phyloP scores from a whole-genome alignment of 2,797 vertebrate species.

The Pipistrellus kuhlii region DNA sequence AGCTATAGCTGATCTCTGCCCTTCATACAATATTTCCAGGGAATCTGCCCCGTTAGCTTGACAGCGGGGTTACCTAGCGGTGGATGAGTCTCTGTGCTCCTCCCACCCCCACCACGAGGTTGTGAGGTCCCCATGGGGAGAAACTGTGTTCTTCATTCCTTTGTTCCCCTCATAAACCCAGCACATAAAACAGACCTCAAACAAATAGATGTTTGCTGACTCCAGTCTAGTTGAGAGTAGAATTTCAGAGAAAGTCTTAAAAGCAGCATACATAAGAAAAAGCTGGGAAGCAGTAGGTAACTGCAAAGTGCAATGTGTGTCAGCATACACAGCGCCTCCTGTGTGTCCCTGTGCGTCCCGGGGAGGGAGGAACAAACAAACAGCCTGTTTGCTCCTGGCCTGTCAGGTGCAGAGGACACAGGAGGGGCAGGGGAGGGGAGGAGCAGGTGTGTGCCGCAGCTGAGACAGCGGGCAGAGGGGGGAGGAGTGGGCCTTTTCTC shows the following conservation, averaged over 20 bases:
- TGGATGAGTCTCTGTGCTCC: neutral
- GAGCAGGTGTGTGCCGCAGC: conserved; percentile 85
- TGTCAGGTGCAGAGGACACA: conserved; percentile 88
- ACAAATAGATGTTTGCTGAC: conserved; percentile 71
- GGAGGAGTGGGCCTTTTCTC: neutral
- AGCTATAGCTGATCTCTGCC: neutral
- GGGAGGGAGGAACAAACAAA: conserved; percentile 76
- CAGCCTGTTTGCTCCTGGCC: conserved; percentile 90
- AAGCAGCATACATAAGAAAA: conserved; percentile 66
- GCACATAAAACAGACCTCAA: conserved; percentile 50
- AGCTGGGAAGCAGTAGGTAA: conserved; percentile 44
- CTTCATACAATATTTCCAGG: neutral
- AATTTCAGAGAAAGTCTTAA: conserved; percentile 68
- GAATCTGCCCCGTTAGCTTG: neutral
- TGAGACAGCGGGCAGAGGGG: neutral
- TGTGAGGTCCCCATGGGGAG: neutral
- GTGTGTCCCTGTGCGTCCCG: neutral
- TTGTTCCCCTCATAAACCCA: conserved; percentile 63
- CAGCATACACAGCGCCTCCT: neutral
- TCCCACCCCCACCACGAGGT: neutral
- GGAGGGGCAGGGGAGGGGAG: conserved; percentile 85
- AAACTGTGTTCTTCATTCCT: conserved; percentile 1
- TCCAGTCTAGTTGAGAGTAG: conserved; percentile 69
- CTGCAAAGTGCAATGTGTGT: conserved; percentile 33
- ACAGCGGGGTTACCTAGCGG: neutral